Evolutionary conservation across 2,113 vertebrate species (phyloP).

Genomic region (Osmerus mordax): DNA sequence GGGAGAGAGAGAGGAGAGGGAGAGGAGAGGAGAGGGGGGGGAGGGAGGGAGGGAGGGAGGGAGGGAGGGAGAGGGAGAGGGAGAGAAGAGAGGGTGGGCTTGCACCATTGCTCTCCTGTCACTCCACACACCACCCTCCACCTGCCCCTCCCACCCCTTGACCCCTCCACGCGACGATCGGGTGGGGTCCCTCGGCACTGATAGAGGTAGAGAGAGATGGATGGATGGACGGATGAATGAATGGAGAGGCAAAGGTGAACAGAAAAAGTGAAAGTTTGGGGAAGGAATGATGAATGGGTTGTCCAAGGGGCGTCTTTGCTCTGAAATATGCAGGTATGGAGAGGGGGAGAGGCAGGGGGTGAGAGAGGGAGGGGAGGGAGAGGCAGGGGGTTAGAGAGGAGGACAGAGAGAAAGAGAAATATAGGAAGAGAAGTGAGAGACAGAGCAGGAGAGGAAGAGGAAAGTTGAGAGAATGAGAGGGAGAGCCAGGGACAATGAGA

Average conservation of each 20-base stretch:
- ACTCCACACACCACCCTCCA: conserved; percentile 5
- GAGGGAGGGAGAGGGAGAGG: no score
- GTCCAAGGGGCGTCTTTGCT: no score
- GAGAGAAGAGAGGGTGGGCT: no score
- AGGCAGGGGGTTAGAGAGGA: neutral
- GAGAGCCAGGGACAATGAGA: neutral
- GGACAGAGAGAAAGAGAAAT: no score
- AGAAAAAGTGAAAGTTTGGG: no score
- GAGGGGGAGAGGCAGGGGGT: neutral
- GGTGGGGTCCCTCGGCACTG: conserved; percentile 32
- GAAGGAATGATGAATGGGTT: no score
- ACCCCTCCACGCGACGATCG: conserved; percentile 40
- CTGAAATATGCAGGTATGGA: neutral
- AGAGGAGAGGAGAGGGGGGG: no score
- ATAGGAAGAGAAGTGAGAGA: no score
- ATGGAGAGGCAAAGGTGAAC: neutral
- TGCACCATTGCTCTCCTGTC: conserved; percentile 37
- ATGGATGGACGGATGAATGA: conserved; percentile 4
- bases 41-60: no score
- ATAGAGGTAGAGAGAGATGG: conserved; percentile 30
- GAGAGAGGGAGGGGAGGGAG: no score
- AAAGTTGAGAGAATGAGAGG: neutral
- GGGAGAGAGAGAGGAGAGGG: no score
- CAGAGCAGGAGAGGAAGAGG: no score
- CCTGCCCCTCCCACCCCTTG: conserved; percentile 27